Conservation (phyloP, 2,888 invertebrate species). For the Apodemia duryi region DNA sequence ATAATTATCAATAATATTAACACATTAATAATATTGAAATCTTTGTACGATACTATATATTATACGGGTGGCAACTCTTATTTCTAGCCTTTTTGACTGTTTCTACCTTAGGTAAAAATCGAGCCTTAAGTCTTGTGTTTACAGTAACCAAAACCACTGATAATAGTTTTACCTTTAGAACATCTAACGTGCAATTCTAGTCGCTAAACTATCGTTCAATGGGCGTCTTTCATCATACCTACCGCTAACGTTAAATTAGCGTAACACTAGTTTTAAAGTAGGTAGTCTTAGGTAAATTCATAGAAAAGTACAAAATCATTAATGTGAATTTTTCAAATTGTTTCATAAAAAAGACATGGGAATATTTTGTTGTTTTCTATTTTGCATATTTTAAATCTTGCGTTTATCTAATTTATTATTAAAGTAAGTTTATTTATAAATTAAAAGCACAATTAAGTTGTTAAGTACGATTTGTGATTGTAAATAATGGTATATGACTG, state of each 20-base stretch:
- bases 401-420: slow-evolving; percentile 49
- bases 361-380: slow-evolving; percentile 40
- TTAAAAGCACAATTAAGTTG: slow-evolving; percentile 68
- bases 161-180: too few species aligned
- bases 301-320: slow-evolving; percentile 56
- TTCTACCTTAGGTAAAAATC: too few species aligned
- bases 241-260: background rate
- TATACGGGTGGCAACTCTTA: too few species aligned
- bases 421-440: slow-evolving; percentile 35
- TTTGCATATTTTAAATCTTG: slow-evolving; percentile 33
- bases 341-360: slow-evolving; percentile 42
- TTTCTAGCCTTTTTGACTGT: too few species aligned
- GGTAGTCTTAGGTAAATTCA: slow-evolving; percentile 42
- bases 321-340: slow-evolving; percentile 29
- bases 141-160: too few species aligned
- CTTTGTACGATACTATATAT: too few species aligned
- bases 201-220: too few species aligned
- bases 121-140: too few species aligned
- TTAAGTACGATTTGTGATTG: slow-evolving; percentile 66
- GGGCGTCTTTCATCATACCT: background rate
- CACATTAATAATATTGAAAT: too few species aligned
- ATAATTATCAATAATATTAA: too few species aligned
- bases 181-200: too few species aligned
- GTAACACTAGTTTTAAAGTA: slow-evolving; percentile 24
- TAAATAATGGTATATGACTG: slow-evolving; percentile 70